Evolutionary conservation across 2,113 vertebrate species (phyloP), one percentile per base, ranked within the genome.

Genomic region (Caranx ignobilis): DNA sequence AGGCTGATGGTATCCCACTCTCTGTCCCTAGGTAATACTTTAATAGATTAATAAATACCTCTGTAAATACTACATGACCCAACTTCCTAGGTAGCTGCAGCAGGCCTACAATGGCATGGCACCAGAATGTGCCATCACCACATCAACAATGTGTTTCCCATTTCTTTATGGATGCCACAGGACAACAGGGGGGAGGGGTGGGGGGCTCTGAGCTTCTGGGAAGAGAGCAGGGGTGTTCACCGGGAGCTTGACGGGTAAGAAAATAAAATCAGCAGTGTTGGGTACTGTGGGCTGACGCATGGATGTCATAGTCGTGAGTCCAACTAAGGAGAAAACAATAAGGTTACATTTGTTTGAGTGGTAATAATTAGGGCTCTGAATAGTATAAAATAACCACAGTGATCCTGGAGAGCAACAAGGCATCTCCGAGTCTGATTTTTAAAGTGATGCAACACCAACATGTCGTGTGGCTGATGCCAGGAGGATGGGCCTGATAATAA

Each of bases 11-110:
- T 68, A 73, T 87, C 75, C 80, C 67, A 79, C 74, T 60, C 48
- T 77, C 32, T 45, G 77, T 84, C 81, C 74, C 39, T 47, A 52
- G 76, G 82, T 81, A 87, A 87, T 66, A 83, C 71, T 75, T 87
- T 83, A 91, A 91, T 88, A 69, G 83, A 87, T 88, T 85, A 89
- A 85, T 87, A 90, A 91, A 92, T 89, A 88, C 87, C 82, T 91
- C 56, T 34, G 75, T 80, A 87, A 84, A 89, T 45, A 77, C 65
- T 71, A 66, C 82, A 85, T 85, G 73, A 83, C 63, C 54, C 12
- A 71, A 86, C 86, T 88, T 88, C 84, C 62, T 64, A 61, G 52
- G 84, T 73, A 88, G 87, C 73, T 74, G 59, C 81, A 82, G 62
- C 68, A 79, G 77, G 61, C 65, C 34, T 5, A 47, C 35, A 84